phyloP scores from a whole-genome alignment of 1,140 invertebrate genomes.

The Augochlora pura region DNA sequence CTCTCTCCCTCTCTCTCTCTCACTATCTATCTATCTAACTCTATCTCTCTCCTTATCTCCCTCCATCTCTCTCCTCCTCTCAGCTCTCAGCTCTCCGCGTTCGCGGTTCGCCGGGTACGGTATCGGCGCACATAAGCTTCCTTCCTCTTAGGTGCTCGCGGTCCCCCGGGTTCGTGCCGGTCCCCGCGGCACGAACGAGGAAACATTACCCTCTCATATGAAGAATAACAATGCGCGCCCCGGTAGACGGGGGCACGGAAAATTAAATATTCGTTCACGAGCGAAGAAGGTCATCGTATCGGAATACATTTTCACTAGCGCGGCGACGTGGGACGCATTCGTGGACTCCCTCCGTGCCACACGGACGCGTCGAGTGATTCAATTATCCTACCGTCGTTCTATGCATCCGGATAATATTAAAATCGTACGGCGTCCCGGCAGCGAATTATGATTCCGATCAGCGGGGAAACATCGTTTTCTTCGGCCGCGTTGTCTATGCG shows the following conservation, averaged over 20 bases:
- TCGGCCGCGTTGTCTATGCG: too few species aligned
- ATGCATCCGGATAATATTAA: slow-evolving; percentile 14
- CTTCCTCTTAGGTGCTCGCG: slow-evolving; percentile 23
- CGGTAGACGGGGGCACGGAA: slow-evolving; percentile 13
- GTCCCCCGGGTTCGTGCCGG: slow-evolving; percentile 2
- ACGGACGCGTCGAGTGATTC: slow-evolving; percentile 13
- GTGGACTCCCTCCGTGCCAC: not conserved
- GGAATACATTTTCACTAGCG: slow-evolving; percentile 38
- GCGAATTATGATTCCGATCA: not conserved
- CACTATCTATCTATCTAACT: too few species aligned
- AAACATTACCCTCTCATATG: slow-evolving; percentile 35
- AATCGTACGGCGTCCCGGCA: not conserved
- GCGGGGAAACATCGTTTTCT: too few species aligned
- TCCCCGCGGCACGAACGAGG: slow-evolving; percentile 40
- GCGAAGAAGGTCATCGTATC: slow-evolving; percentile 38
- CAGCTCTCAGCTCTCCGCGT: not conserved
- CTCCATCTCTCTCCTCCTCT: too few species aligned
- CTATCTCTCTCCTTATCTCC: not conserved
- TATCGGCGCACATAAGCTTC: not conserved
- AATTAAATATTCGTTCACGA: slow-evolving; percentile 44
- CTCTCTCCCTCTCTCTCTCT: too few species aligned
- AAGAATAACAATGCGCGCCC: slow-evolving; percentile 47
- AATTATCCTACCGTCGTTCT: slow-evolving; percentile 18
- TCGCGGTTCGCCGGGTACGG: not conserved
- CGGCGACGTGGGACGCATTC: slow-evolving; percentile 29